Evolutionary conservation across 1,140 invertebrate genomes (phyloP), one percentile per base, ranked within the genome.

Genomic region (Ladona fulva): DNA sequence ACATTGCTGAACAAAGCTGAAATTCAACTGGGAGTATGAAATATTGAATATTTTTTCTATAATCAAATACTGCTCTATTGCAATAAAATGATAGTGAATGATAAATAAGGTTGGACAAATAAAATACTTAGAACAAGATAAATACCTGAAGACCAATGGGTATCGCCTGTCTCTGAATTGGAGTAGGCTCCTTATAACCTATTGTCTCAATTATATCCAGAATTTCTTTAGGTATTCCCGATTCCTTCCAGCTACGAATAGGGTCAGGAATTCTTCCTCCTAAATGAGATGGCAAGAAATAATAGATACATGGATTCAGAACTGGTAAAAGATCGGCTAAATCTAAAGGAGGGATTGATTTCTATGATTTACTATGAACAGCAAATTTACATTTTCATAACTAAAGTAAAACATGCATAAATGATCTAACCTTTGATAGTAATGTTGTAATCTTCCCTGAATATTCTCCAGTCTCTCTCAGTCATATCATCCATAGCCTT

Each of bases 381-480:
- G 24, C 7, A 74, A 66, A 66, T 66, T 66, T 74, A 74, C 1
- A 22, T 66, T 66, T 66, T 66, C 14, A 74, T 22, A 1, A 22
- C 66, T 11, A 24, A 74, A n/a, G 66, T 3, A 25, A 8, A 19
- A 29, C 19, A 74, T 74, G 25, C 16, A 11, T 52, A 77, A 42
- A 44, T 29, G 16, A 80, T 74, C 25, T 52, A 75, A 85, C 88
- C 97, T 85, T 99, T 99, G 75, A 99, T 97, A 6, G 96, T 95
- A 74, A 99, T 99, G 83, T 98, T 99, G 83, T 98, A 99, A 87
- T 99, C 98, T 87, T 99, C 98, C 79, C 97, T 91, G 83, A 99
- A 99, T 82, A 99, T 99, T 84, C 98, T 90, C 98, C 98, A 99
- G 88, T 99, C 98, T 83, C 98, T 89, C 84, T 99, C 97, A 12